Evolutionary conservation across 2,888 invertebrate species (phyloP).

Genomic region (Amiota minor): DNA sequence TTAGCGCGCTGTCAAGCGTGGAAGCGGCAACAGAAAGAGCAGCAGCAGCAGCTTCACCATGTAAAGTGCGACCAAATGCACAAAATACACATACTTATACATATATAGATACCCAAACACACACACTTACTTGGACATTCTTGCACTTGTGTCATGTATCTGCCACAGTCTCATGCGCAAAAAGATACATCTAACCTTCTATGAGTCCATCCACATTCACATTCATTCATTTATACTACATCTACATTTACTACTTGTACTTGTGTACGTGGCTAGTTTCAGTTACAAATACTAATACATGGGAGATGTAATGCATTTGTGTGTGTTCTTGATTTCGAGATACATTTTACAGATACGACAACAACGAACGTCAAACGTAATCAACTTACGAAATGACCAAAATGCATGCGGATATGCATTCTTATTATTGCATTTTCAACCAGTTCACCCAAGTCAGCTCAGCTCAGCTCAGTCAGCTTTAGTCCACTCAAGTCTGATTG

Average conservation of each 20-base stretch:
- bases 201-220: background rate
- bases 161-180: background rate
- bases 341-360: slow-evolving; percentile 24
- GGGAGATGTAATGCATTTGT: background rate
- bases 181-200: too few species aligned
- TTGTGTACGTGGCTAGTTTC: background rate
- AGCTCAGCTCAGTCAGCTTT: background rate
- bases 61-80: slow-evolving; percentile 38
- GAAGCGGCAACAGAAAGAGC: slow-evolving; percentile 40
- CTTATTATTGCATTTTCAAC: slow-evolving; percentile 3
- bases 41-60: slow-evolving; percentile 37
- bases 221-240: background rate
- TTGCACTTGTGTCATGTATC: slow-evolving; percentile 2
- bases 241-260: background rate
- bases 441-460: background rate
- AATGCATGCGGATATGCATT: slow-evolving; percentile 24
- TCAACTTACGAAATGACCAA: slow-evolving; percentile 24
- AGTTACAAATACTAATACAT: background rate
- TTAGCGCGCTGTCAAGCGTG: slow-evolving; percentile 71
- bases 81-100: background rate
- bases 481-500: background rate
- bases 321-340: background rate
- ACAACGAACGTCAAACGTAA: slow-evolving; percentile 14
- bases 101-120: background rate
- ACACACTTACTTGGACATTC: background rate